A percentile compares a stretch with the other conserved stretches of the same genome.
phyloP scores from a whole-genome alignment of 30 jellyfish, hydroid and myxozoan genomes.

The Clytia hemisphaerica region DNA sequence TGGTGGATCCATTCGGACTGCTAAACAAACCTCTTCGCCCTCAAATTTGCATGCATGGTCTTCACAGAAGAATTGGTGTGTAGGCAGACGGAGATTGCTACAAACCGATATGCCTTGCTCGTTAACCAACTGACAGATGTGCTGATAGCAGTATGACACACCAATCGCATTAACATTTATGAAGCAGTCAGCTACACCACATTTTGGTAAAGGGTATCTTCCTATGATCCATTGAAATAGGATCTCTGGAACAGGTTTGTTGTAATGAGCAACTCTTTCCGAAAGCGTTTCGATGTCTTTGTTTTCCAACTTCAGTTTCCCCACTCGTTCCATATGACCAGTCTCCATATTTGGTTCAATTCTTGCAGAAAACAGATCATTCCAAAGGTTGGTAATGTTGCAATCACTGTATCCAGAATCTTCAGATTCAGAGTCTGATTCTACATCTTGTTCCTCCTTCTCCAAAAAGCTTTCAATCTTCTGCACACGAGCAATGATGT shows the following conservation, averaged over 20 bases:
- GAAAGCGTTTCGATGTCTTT: no score
- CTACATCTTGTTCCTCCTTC: neutral
- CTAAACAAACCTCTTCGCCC: neutral
- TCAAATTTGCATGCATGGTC: constrained; percentile 17
- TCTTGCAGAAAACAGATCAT: neutral
- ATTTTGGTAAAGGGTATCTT: constrained; percentile 5
- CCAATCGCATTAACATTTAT: neutral
- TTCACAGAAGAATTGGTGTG: constrained; percentile 7
- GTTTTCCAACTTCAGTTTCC: no score
- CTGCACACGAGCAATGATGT: neutral
- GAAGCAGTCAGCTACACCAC: neutral
- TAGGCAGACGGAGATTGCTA: neutral
- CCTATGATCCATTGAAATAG: neutral
- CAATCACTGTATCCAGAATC: no score
- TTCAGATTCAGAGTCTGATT: no score
- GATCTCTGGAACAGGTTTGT: neutral
- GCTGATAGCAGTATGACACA: neutral
- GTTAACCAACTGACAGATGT: neutral
- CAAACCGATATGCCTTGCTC: neutral
- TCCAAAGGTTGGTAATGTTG: neutral
- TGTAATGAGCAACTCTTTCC: no score
- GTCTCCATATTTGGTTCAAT: no score
- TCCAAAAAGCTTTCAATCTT: neutral
- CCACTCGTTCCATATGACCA: no score
- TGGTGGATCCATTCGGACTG: neutral